Evolutionary conservation across 2,113 vertebrate species (phyloP), one percentile per base, ranked within the genome.

Genomic region (Oriolus oriolus): DNA sequence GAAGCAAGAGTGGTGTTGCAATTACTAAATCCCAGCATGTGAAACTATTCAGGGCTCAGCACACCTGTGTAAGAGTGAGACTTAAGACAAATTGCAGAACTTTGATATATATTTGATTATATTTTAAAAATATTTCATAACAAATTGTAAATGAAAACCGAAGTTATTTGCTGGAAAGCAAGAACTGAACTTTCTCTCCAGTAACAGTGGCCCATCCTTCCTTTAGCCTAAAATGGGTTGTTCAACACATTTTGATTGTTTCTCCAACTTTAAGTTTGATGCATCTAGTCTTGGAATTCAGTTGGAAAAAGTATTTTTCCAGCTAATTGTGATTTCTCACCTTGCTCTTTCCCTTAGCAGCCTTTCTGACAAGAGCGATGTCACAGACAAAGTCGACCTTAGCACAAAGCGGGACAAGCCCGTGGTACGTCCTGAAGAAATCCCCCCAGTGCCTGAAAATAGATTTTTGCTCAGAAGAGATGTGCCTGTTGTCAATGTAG

Each of bases 401-500:
- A 97, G 93, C 77, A 96, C 97, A 7, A 99, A 99, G 94, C 98
- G 99, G 93, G 99, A 99, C 84, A 99, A 99, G 88, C 99, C 98
- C 4, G 98, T 99, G 19, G 99, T 99, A 74, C 98, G 99, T 60
- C 99, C 98, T 18, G 99, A 99, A 97, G 99, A 99, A 96, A 99
- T 99, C 87, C 99, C 99, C 66, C 99, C 99, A 7, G 99, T 99
- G 90, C 99, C 99, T 26, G 99, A 99, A 97, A 99, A 99, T 59
- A 98, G 99, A 37, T 99, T 99, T 96, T 97, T 99, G 90, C 98
- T 99, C 21, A 98, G 99, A 89, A 98, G 99, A 95, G 99, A 99
- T 91, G 97, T 98, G 93, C 99, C 99, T 24, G 96, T 95, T 35
- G 97, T 98, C 96, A 97, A 93, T n/a, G 94, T 97, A 63, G 98